Base-by-base conservation (phyloP, 2,888 invertebrate genomes). In the Fragum fragum region DNA sequence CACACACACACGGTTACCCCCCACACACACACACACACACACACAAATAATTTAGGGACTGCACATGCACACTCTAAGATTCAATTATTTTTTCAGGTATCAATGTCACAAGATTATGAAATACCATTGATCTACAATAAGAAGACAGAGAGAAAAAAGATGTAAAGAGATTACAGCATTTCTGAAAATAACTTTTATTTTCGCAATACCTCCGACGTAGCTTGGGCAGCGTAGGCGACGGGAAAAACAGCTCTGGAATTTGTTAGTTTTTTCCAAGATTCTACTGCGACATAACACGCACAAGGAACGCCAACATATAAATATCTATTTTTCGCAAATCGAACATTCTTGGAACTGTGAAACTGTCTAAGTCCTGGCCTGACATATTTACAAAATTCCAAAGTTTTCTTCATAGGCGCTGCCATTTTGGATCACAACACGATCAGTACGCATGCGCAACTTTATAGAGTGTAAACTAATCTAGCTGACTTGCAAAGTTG, bases 261-360 rank as follows among this genome's bases (percentile, higher is more conserved):
- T 14, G 66, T 66, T 23, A 66, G 5, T 23, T 66, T 66, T 36
- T 42, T 66, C 66, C 66, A 66, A 23, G 66, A 11, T 42, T 36
- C 32, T n/a, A 66, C 66, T 5, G 66, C 66, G n/a, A 69, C 68
- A 47, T 75, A 39, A 73, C 81, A 76, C 32, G 77, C 63, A 70
- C 86, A 86, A 18, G 86, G 83, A 66, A 77, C 74, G 42, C 83
- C 83, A 26, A 86, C 52, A 26, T 79, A 28, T 16, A 86, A 7
- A 16, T 77, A 68, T 36, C 52, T 81, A 73, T 76, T 80, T 21
- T 76, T 36, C 52, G 74, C 53, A 26, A 39, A 52, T 36, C 55
- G 66, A 26, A 21, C 29, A 26, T 57, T 69, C 66, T 61, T 77
- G 5, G 73, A 18, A 23, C 66, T 26, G 70, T 85, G 74, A 72